A percentile compares a stretch with the other conserved stretches of the same genome.
These are phyloP conservation scores for Gari tellinella DNA, from an alignment of 2,888 invertebrate genomes.

Conservation along the genomic window DNA sequence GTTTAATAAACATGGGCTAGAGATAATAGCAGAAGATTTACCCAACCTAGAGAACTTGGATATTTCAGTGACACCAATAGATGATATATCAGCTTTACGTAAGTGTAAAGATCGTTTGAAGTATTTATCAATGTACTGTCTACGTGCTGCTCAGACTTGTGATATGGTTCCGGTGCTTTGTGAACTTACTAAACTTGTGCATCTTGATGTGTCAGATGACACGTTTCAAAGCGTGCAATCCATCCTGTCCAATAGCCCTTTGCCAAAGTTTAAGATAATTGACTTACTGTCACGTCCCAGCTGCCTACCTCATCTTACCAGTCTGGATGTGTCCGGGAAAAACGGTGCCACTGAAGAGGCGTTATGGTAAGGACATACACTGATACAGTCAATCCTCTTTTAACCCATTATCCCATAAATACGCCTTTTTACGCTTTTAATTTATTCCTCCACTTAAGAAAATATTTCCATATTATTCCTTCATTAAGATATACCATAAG, in stretches of 20 bases:
- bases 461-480: too few relatives aligned
- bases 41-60: slow-evolving; percentile 88
- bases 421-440: too few relatives aligned
- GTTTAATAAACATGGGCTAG: slow-evolving; percentile 88
- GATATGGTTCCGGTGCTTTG: slow-evolving; percentile 85
- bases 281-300: slow-evolving; percentile 74
- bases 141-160: slow-evolving; percentile 84
- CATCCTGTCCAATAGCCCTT: slow-evolving; percentile 85
- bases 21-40: slow-evolving; percentile 89
- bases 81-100: slow-evolving; percentile 87
- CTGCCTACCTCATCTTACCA: slow-evolving; percentile 86
- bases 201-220: slow-evolving; percentile 87
- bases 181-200: slow-evolving; percentile 86
- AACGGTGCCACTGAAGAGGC: slow-evolving; percentile 85
- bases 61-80: slow-evolving; percentile 88
- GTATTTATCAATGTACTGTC: slow-evolving; percentile 87
- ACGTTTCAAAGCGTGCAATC: slow-evolving; percentile 84
- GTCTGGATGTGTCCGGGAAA: slow-evolving; percentile 89
- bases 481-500: too few relatives aligned
- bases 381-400: too few relatives aligned
- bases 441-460: too few relatives aligned
- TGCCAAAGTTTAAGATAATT: slow-evolving; percentile 75
- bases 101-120: slow-evolving; percentile 87
- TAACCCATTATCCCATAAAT: too few relatives aligned
- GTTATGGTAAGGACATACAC: slow-evolving; percentile 85